Base-by-base conservation (phyloP, 2,113 vertebrate genomes). In the Gulo gulo region DNA sequence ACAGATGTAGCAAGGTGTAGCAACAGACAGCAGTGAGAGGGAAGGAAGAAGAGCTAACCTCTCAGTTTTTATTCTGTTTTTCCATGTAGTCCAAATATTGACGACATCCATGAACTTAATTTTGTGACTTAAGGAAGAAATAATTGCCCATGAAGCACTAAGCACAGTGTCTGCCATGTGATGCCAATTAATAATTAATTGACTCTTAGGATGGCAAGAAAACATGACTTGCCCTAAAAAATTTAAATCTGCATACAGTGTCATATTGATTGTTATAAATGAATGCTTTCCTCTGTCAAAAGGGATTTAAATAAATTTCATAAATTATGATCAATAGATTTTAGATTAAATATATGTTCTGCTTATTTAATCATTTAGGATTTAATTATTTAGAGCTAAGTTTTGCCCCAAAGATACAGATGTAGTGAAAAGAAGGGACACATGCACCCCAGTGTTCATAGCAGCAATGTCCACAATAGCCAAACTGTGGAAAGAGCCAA, bases 241-340 rank as follows among this genome's bases (percentile, higher is more conserved):
- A 78, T 42, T 83, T 86, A 50, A 92, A 85, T 59, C 69, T 94
- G 34, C 36, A 57, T 47, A 8, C 42, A 92, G 29, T 36, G 61
- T 73, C 13, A 5, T 52, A 55, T 34, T 36, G 6, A 39, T 34
- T 57, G 23, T 59, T 89, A 21, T 50, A 69, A 97, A 86, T 82
- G 47, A 57, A 4, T 86, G 21, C 91, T 95, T 97, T 96, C 65
- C 59, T 39, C 23, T 89, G 36, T 74, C 85, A 95, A 93, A 90
- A 91, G 71, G n/a, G 69, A 78, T 93, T 85, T 50, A 91, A 92
- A 84, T 95, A 82, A 92, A 88, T 76, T 24, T 95, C 67, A 81
- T 91, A 91, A 96, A 67, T 88, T 79, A 96, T 74, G 4, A 18
- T 50, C 65, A 88, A 61, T 71, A 88, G 42, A 47, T 65, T 88